Conservation (phyloP, 2,113 vertebrate species). For the Oreocharis arfaki region DNA sequence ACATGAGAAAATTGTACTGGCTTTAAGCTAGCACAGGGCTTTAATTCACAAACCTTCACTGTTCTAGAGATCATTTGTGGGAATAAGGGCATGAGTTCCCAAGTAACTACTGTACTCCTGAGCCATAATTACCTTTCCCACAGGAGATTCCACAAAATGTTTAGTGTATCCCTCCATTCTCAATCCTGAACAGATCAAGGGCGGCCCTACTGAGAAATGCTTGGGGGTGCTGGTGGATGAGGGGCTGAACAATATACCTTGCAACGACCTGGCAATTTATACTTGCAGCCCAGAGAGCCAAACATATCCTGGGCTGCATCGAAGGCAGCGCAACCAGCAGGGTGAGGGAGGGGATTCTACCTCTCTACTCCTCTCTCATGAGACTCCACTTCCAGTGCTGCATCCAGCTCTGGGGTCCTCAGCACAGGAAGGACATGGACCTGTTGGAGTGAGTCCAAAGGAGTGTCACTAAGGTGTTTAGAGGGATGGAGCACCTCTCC, state of each 20-base stretch:
- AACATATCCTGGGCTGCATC: background rate
- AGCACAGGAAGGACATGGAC: background rate
- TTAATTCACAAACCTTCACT: background rate
- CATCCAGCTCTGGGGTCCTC: background rate
- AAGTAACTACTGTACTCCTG: background rate
- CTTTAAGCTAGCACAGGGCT: background rate
- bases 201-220: background rate
- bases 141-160: background rate
- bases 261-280: background rate
- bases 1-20: background rate
- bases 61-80: background rate
- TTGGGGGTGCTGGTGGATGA: background rate
- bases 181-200: background rate
- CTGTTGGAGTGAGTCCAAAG: background rate
- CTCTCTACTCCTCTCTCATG: background rate
- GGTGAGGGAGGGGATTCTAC: accelerated
- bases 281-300: background rate
- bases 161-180: background rate
- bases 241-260: background rate
- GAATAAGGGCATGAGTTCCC: background rate
- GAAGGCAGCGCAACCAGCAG: accelerated
- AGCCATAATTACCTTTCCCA: background rate
- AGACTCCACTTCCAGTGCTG: background rate
- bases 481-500: background rate
- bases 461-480: background rate